Conservation (phyloP, 2,113 vertebrate species). For the human (Homo sapiens) region DNA sequence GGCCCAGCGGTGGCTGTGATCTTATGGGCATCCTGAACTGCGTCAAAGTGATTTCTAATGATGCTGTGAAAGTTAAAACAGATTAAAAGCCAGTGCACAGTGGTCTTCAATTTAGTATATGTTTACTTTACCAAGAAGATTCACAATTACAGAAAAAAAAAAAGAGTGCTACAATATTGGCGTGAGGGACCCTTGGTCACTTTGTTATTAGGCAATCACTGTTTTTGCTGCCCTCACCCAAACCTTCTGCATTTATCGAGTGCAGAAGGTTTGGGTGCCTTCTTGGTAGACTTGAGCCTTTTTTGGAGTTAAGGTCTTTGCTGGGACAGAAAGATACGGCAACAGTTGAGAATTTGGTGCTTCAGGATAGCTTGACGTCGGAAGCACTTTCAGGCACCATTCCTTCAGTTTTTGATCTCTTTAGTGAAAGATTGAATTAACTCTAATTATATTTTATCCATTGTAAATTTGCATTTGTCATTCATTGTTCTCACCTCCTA, state of each 20-base stretch:
- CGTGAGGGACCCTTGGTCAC: too few relatives aligned
- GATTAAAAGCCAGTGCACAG: neutral
- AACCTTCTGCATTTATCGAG: too few relatives aligned
- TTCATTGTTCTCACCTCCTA: neutral
- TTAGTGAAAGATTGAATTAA: neutral
- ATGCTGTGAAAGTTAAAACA: neutral
- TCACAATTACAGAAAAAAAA: neutral
- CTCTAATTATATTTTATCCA: neutral
- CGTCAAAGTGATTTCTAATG: neutral
- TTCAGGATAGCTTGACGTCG: too few relatives aligned
- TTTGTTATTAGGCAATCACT: neutral
- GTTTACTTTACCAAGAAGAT: neutral
- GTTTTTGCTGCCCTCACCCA: rapidly evolving
- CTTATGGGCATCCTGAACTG: rapidly evolving
- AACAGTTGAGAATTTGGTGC: neutral
- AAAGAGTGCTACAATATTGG: neutral
- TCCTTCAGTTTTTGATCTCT: neutral
- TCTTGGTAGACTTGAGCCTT: neutral
- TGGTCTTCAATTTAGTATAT: neutral
- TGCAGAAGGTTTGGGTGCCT: rapidly evolving
- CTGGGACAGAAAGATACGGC: neutral
- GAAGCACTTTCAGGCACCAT: neutral
- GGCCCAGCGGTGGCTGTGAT: neutral
- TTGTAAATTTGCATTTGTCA: neutral
- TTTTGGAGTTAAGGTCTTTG: neutral